These are phyloP conservation scores for Tympanoctomys barrerae DNA, from an alignment of 2,797 vertebrate species.

Conservation along the genomic window DNA sequence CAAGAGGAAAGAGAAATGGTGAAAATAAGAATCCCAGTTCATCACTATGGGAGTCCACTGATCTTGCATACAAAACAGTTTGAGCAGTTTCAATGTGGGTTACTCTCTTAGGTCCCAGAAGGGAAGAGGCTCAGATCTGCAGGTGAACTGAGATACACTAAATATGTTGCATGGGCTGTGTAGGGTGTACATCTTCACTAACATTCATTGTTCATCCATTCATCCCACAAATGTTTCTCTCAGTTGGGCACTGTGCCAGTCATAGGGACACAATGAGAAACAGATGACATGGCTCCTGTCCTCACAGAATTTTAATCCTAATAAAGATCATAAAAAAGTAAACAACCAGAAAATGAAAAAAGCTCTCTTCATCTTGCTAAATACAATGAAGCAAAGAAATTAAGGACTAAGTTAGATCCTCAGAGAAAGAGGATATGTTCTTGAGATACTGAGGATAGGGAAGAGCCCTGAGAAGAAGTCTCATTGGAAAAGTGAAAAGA, in stretches of 20 bases:
- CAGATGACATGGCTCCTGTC: neutral
- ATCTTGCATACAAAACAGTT: neutral
- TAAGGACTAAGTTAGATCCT: neutral
- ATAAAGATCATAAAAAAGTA: slow-evolving; percentile 20
- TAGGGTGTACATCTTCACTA: neutral
- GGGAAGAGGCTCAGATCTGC: neutral
- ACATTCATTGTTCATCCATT: neutral
- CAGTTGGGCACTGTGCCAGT: neutral
- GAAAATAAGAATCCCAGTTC: neutral
- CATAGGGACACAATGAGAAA: slow-evolving; percentile 1
- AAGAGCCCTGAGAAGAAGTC: neutral
- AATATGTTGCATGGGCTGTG: neutral
- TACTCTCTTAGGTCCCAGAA: neutral
- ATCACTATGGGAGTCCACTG: neutral
- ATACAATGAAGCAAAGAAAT: neutral
- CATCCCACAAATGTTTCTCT: slow-evolving; percentile 17
- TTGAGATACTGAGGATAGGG: neutral
- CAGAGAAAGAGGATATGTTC: neutral
- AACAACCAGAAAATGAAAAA: neutral
- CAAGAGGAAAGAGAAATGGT: neutral
- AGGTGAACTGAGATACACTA: neutral
- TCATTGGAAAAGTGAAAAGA: neutral
- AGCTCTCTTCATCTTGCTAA: neutral
- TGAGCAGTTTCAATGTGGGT: neutral
- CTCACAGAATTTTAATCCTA: slow-evolving; percentile 56